Percentiles rank a stretch among this genome's conserved stretches.
These are phyloP conservation scores for Pampusana beccarii DNA, from an alignment of 2,113 vertebrate genomes.

Conservation along the genomic window DNA sequence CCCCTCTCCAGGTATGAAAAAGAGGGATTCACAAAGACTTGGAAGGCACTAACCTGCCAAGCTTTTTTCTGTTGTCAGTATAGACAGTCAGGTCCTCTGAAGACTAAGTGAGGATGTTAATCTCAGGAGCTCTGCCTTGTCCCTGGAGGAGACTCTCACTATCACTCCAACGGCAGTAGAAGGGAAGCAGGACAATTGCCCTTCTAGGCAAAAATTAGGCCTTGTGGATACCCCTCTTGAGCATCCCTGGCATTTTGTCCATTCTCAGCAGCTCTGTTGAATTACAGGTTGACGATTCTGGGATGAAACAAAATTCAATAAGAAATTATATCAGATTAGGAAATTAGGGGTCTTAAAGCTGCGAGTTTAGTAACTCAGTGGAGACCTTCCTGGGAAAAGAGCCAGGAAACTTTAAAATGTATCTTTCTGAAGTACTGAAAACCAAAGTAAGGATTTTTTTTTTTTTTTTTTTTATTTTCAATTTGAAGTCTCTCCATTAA, in stretches of 20 bases:
- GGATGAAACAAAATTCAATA: background rate
- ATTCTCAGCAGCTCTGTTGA: background rate
- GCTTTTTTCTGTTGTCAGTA: background rate
- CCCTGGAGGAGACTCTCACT: background rate
- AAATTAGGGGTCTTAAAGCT: background rate
- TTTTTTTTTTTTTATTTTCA: too few relatives aligned
- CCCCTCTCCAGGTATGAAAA: background rate
- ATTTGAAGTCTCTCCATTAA: background rate
- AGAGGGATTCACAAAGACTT: background rate
- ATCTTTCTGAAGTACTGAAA: background rate
- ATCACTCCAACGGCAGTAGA: background rate
- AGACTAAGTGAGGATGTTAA: background rate
- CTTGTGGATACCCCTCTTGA: background rate
- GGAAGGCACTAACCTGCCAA: background rate
- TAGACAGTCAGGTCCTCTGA: rapidly evolving
- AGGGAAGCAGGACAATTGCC: background rate
- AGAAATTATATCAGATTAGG: background rate
- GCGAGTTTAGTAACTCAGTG: rapidly evolving
- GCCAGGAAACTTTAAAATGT: background rate
- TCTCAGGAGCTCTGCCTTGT: background rate
- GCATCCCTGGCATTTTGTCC: background rate
- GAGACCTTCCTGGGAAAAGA: background rate
- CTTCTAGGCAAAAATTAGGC: background rate
- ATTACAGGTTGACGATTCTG: background rate
- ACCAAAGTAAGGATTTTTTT: background rate